Base-by-base conservation (phyloP, 2,888 invertebrate genomes). In the Chloroclystis v-ata region DNA sequence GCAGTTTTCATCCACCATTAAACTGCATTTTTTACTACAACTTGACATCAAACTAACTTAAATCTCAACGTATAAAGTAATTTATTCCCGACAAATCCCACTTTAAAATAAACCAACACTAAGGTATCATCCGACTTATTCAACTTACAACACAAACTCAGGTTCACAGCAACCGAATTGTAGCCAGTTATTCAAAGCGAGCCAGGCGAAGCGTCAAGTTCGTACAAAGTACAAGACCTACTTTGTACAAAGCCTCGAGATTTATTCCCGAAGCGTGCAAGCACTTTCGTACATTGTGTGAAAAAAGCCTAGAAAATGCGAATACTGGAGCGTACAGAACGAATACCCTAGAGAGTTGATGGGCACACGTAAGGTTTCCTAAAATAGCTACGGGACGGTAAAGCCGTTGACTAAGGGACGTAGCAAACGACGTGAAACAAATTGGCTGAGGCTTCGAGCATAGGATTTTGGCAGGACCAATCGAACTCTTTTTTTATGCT, bases 321-420 rank as follows among this genome's bases (percentile, higher is more conserved):
- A 12, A 45, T 29, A 37, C 20, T 20, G 20, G 20, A 20, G 20
- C 20, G 20, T 20, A 29, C 39, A 37, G 29, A 37, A 14, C 37
- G 29, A 46, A 40, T 39, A 40, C 54, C 47, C 46, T 6, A 37
- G 45, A 32, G 51, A 10, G 39, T 29, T 45, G 49, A 57, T 57
- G 48, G 53, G 35, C 38, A 43, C 53, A 57, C 53, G 57, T 57
- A 51, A 53, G 44, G 42, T 30, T 44, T 44, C 48, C 41, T 48
- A 40, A 58, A 56, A 58, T 54, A 56, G 52, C 40, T 30, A 43
- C 47, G 47, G 38, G 29, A 33, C 47, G 54, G 56, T 56, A 59
- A 56, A 55, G 54, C 16, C 52, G 51, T 53, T 51, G 56, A 54
- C 56, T 59, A 54, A 54, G 59, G 53, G 50, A 41, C 51, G 48